Evolutionary conservation across 1,140 invertebrate genomes (phyloP), one percentile per base, ranked within the genome.

Genomic region (Phocides pigmalion): DNA sequence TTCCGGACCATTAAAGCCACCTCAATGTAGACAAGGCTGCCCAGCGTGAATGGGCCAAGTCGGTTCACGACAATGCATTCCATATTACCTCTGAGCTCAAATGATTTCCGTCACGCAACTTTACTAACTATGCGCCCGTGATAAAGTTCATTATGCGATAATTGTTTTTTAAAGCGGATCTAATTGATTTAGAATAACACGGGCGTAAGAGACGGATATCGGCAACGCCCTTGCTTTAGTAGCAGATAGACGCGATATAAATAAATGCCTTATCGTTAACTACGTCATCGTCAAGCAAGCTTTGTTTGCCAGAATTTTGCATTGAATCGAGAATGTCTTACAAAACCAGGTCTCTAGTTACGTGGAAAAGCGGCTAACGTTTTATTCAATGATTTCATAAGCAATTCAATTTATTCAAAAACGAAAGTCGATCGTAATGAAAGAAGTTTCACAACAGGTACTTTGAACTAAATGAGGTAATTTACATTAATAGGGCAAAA

Each of bases 121-220:
- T 82, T 81, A 72, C 70, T 64, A 74, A 71, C 74, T 81, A 68
- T 32, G 64, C 41, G 68, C 20, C 19, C 66, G 65, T 74, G 58
- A 76, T 82, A 80, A 73, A 84, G 80, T 70, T 66, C 58, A 72
- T 53, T 73, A 78, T 76, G 64, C 62, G 35, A 56, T 65, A 71
- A 76, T 54, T 53, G 76, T 70, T 80, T 77, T 79, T 79, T 84
- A 82, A 84, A 84, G 83, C 87, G 82, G 70, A 85, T 86, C 84
- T 67, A 87, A 90, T 90, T 81, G 80, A 83, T 83, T 84, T 75
- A 37, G 63, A 71, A 73, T 76, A 65, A 65, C 70, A 74, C 68
- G 50, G 66, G 63, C 42, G 46, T 53, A 28, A 64, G 62, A 84
- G 76, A 81, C 82, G 82, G 81, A 87, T 86, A 74, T 84, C 76